Percentiles rank a stretch among this genome's conserved stretches.
These are phyloP conservation scores for Campoplex capitator DNA, from an alignment of 2,888 invertebrate species.

Conservation along the genomic window DNA sequence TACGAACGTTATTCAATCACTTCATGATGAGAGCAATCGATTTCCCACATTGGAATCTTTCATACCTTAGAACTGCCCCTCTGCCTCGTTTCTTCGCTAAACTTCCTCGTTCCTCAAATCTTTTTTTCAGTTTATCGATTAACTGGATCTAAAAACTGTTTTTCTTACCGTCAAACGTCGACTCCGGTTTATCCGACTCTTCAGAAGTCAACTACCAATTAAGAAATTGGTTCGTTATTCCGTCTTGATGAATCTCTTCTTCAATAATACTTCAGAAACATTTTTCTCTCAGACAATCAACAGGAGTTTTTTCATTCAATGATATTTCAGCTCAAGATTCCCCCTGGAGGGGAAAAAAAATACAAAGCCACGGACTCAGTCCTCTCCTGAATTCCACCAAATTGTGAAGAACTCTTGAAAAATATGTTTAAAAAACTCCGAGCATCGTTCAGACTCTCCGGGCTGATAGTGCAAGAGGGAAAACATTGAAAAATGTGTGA, in stretches of 20 bases:
- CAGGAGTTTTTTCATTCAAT: too few relatives aligned
- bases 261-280: too few relatives aligned
- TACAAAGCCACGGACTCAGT: too few relatives aligned
- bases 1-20: constrained; percentile 14
- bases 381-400: too few relatives aligned
- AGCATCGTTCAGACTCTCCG: not conserved
- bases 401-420: not conserved
- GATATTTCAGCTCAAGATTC: too few relatives aligned
- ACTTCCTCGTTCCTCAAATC: not conserved
- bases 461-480: not conserved
- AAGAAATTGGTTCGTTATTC: too few relatives aligned
- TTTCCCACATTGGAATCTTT: constrained; percentile 47
- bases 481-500: not conserved
- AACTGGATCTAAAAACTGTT: not conserved
- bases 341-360: too few relatives aligned
- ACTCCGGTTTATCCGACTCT: too few relatives aligned
- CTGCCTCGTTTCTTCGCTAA: not conserved
- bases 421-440: not conserved
- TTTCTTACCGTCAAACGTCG: not conserved
- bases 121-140: not conserved
- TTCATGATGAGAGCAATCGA: constrained; percentile 49
- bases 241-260: too few relatives aligned
- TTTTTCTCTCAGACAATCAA: too few relatives aligned
- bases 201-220: too few relatives aligned
- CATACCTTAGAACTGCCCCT: constrained; percentile 18